Base-by-base conservation (phyloP, 2,888 invertebrate species). In the Hydraecia micacea region DNA sequence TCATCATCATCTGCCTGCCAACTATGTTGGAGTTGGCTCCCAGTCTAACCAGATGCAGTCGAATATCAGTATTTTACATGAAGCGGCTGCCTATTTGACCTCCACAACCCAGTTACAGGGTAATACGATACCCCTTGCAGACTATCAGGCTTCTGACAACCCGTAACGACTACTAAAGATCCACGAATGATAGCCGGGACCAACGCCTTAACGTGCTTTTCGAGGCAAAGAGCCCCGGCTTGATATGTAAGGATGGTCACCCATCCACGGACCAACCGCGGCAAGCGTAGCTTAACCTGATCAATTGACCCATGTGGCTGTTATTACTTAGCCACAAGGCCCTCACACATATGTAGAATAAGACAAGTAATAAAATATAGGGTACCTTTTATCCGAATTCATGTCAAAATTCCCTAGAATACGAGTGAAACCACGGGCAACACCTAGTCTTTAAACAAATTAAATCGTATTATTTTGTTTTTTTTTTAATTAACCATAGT, bases 361-460 rank as follows among this genome's bases (percentile, higher is more conserved):
- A 46, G 13, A 46, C 7, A 3, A 7, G 0, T 2, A 8, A 25
- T 25, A 25, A 72, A 32, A 55, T 9, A 36, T 11, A 25, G 25
- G 5, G 11, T n/a, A 13, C 2, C 11, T 55, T 32, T 25, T 49
- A 70, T 25, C 28, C 7, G 7, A 25, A 8, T 39, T 25, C n/a
- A 36, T 4, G 0, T 28, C 1, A 18, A 73, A 42, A 28, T n/a
- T 55, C 0, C 1, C 28, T 13, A 25, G 1, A 18, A 60, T n/a
- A 0, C 32, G 18, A 46, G 4, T 36, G 46, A 74, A 25, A 15
- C 21, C 7, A 11, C 3, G 2, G 7, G 1, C 6, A 8, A 60
- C 15, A 18, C 1, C 4, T 21, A 42, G 21, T 71, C 52, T 73
- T 77, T 68, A 73, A 80, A 73, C 79, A 85, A 79, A 85, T 83